phyloP scores from a whole-genome alignment of 2,888 invertebrate genomes.

The Drosophila lutescens region DNA sequence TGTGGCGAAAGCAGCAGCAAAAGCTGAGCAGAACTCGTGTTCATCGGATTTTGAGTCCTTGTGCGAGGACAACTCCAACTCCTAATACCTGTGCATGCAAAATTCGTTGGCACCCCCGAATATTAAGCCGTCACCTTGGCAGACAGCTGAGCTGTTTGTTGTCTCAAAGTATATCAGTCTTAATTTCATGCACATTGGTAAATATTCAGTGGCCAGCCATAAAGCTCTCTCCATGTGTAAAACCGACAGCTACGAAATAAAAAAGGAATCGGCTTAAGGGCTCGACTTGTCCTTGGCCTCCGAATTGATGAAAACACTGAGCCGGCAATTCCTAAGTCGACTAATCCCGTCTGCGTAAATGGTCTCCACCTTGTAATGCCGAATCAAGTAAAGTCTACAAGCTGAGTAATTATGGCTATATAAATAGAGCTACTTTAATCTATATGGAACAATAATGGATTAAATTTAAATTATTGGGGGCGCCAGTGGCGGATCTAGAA shows the following conservation, averaged over 20 bases:
- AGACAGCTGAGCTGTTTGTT: conserved; percentile 45
- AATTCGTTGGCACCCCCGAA: conserved; percentile 29
- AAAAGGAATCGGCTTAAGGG: conserved; percentile 32
- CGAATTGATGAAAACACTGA: conserved; percentile 28
- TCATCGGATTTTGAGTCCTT: conserved; percentile 23
- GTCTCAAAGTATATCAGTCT: conserved; percentile 17
- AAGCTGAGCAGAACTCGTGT: conserved; percentile 12
- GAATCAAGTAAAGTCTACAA: conserved; percentile 39
- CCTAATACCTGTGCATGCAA: neutral
- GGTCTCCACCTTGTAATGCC: conserved; percentile 24
- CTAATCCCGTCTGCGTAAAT: conserved; percentile 61
- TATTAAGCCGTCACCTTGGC: conserved; percentile 45
- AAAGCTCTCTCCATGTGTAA: conserved; percentile 1
- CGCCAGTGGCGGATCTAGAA: no score
- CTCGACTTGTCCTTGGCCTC: conserved; percentile 31
- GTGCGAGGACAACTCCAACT: neutral
- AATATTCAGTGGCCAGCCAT: conserved; percentile 24
- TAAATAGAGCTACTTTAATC: no score
- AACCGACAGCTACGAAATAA: conserved; percentile 10
- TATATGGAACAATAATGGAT: no score
- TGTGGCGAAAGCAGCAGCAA: neutral
- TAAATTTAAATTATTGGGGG: no score
- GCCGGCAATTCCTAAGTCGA: conserved; percentile 31
- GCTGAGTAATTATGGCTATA: conserved; percentile 15
- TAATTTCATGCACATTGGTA: conserved; percentile 38